phyloP scores from a whole-genome alignment of 2,888 invertebrate species.

The Andrena dorsata region DNA sequence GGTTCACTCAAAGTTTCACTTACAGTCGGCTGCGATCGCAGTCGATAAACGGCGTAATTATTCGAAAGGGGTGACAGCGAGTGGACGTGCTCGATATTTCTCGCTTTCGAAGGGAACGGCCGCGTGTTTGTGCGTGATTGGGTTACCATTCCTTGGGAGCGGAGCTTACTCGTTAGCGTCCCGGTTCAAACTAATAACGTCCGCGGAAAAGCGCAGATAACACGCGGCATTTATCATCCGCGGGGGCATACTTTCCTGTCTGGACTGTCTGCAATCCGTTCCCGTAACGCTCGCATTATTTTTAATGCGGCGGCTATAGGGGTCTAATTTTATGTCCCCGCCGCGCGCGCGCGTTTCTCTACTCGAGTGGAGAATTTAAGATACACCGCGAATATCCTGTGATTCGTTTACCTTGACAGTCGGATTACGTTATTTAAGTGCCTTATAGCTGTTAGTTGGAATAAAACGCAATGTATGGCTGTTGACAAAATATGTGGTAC shows the following conservation, averaged over 20 bases:
- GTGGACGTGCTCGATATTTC: not conserved
- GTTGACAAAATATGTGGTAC: too few relatives aligned
- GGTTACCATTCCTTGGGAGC: not conserved
- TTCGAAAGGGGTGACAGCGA: not conserved
- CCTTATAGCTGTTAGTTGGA: not conserved
- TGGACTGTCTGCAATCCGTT: slow-evolving; percentile 10
- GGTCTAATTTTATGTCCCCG: slow-evolving; percentile 48
- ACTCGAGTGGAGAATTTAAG: slow-evolving; percentile 13
- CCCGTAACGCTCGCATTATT: slow-evolving; percentile 36
- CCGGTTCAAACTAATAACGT: not conserved
- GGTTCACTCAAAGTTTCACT: not conserved
- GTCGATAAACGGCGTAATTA: slow-evolving; percentile 4
- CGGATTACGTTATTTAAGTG: slow-evolving; percentile 4
- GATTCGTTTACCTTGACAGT: not conserved
- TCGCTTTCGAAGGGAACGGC: not conserved
- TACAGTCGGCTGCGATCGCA: not conserved
- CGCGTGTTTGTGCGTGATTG: not conserved
- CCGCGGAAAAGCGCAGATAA: slow-evolving; percentile 23
- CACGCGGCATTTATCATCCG: slow-evolving; percentile 16
- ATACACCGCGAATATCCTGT: slow-evolving; percentile 30
- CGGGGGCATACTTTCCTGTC: slow-evolving; percentile 3
- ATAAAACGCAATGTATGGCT: not conserved
- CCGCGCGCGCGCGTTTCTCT: not conserved
- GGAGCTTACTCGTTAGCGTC: not conserved
- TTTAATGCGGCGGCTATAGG: slow-evolving; percentile 37